Evolutionary conservation across 2,888 invertebrate genomes (phyloP).

Genomic region (Rhingia rostrata): DNA sequence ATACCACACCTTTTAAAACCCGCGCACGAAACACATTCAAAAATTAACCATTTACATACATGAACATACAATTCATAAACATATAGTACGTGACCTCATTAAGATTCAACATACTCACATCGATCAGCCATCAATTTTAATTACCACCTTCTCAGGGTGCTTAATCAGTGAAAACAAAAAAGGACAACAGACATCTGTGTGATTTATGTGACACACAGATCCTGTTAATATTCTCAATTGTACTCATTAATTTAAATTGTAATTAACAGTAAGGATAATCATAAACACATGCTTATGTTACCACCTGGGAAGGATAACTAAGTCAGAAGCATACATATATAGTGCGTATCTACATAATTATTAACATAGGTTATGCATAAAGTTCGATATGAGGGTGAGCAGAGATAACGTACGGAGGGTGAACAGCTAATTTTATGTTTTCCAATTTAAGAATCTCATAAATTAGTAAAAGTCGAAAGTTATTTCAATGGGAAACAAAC

Average conservation of each 20-base stretch:
- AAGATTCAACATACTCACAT: slow-evolving; percentile 55
- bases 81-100: slow-evolving; percentile 59
- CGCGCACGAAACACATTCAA: slow-evolving; percentile 10
- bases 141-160: slow-evolving; percentile 62
- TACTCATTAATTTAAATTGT: slow-evolving; percentile 59
- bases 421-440: too few species aligned
- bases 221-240: slow-evolving; percentile 55
- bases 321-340: background rate
- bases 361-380: background rate
- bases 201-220: slow-evolving; percentile 43
- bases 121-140: slow-evolving; percentile 68
- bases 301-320: background rate
- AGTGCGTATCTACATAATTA: background rate
- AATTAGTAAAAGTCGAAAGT: too few species aligned
- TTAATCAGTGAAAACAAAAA: slow-evolving; percentile 44
- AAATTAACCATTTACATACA: background rate
- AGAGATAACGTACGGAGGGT: background rate
- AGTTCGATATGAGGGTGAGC: background rate
- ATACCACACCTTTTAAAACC: slow-evolving; percentile 21
- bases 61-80: slow-evolving; percentile 11
- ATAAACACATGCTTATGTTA: slow-evolving; percentile 32
- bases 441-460: too few species aligned
- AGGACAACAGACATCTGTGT: slow-evolving; percentile 9
- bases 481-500: too few species aligned
- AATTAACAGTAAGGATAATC: slow-evolving; percentile 57